These are phyloP conservation scores for Pilophorus perplexus DNA, from an alignment of 2,888 invertebrate genomes.

Conservation along the genomic window DNA sequence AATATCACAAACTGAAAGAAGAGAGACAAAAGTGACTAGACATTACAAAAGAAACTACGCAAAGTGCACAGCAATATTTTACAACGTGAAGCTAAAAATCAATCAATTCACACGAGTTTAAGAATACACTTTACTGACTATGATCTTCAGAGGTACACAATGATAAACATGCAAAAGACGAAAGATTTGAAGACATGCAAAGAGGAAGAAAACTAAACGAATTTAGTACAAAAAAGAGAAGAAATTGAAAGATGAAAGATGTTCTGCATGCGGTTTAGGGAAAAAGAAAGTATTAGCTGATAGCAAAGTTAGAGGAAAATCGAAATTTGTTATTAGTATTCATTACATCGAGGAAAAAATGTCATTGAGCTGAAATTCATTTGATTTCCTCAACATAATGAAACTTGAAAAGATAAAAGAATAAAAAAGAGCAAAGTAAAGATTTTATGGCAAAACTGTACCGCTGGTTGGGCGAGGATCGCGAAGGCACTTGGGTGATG, in stretches of 20 bases:
- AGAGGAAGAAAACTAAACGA: slow-evolving; percentile 7
- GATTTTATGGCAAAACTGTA: not conserved
- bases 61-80: not conserved
- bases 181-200: slow-evolving; percentile 21
- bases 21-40: slow-evolving; percentile 14
- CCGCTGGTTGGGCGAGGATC: not conserved
- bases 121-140: no score
- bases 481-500: not conserved
- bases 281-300: slow-evolving; percentile 32
- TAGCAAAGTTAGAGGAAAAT: slow-evolving; percentile 17
- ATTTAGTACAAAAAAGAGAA: not conserved
- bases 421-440: not conserved
- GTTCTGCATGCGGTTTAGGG: slow-evolving; percentile 17
- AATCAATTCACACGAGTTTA: no score
- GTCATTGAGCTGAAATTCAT: not conserved
- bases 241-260: slow-evolving; percentile 15
- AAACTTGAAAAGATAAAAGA: slow-evolving; percentile 8
- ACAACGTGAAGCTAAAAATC: not conserved
- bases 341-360: slow-evolving; percentile 9
- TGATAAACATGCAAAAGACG: not conserved
- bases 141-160: slow-evolving; percentile 31
- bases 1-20: not conserved
- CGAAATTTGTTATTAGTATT: slow-evolving; percentile 20
- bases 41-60: not conserved
- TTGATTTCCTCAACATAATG: slow-evolving; percentile 21